Percentiles rank a stretch among this genome's conserved stretches.
Evolutionary conservation across 2,113 vertebrate species (phyloP).

Genomic region (Girardinichthys multiradiatus): DNA sequence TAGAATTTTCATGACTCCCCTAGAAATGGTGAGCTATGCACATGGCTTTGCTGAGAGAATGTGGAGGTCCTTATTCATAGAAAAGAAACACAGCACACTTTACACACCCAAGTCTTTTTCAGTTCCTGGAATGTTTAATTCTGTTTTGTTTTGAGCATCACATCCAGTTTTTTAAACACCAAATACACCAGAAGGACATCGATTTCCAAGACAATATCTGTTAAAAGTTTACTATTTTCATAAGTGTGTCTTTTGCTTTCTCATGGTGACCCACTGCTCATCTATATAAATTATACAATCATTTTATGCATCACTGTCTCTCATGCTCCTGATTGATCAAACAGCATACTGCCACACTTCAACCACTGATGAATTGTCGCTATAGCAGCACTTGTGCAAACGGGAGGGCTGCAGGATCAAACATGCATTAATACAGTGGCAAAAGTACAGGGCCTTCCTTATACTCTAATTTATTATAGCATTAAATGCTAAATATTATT

Average conservation of each 20-base stretch:
- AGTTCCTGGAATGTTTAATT: not conserved
- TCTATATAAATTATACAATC: constrained; percentile 7
- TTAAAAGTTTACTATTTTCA: not conserved
- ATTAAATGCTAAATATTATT: too few relatives aligned
- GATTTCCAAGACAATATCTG: not conserved
- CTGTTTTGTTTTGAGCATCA: too few relatives aligned
- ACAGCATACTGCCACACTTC: constrained; percentile 22
- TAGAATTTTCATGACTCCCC: constrained; percentile 53
- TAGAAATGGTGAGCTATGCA: constrained; percentile 23
- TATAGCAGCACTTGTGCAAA: constrained; percentile 42
- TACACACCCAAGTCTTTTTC: not conserved
- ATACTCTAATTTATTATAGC: constrained; percentile 5
- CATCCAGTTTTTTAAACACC: not conserved
- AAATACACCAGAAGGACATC: not conserved
- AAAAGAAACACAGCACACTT: constrained; percentile 1
- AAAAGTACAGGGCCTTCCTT: constrained; percentile 33
- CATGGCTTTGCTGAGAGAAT: constrained; percentile 15
- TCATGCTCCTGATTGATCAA: constrained; percentile 25
- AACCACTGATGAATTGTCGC: constrained; percentile 48
- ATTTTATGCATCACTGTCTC: constrained; percentile 31
- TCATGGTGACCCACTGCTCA: not conserved
- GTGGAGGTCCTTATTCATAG: not conserved
- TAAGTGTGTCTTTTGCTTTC: not conserved
- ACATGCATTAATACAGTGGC: constrained; percentile 33
- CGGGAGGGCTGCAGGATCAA: constrained; percentile 16